Base-by-base conservation (phyloP, 2,888 invertebrate genomes). In the Leptura quadrifasciata region DNA sequence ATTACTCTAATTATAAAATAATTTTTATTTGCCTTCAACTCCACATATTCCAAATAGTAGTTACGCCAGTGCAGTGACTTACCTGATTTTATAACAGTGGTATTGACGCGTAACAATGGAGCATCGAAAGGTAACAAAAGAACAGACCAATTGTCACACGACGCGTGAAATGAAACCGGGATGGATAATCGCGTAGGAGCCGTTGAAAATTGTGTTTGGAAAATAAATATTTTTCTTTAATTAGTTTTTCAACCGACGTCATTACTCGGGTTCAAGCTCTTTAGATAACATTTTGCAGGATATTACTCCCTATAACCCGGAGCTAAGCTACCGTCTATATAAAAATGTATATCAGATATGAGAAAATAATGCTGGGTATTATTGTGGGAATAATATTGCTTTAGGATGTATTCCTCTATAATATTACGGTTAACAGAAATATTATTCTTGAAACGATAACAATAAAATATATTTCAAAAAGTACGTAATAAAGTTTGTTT, bases 221-320 rank as follows among this genome's bases (percentile, higher is more conserved):
- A 85, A 85, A 84, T 85, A 86, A 86, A 87, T 87, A 86, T 87
- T 87, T 85, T 87, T 85, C 84, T 87, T 87, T 86, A 86, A 87
- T 87, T 85, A 86, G 79, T 74, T 78, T 77, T 74, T 31, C 74
- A 74, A 75, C 75, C 72, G 74, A 65, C 72, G 69, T 79, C 79
- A 81, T 81, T 81, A 79, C 76, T 72, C 39, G 27, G 68, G 76
- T 69, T 76, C 70, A 63, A 35, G 67, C 57, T 47, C 70, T 68
- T 73, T 75, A 67, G 76, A 77, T 76, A 77, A 76, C 73, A 77
- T 78, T 79, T 78, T 77, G 64, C 72, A 76, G 79, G 79, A 80
- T 79, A 80, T 80, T 80, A 80, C 80, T 72, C 71, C 74, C 77
- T 65, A 69, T 76, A 76, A 79, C 79, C 79, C 65, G 69, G 60